A percentile compares a stretch with the other conserved stretches of the same genome.
These are phyloP conservation scores for Tapirus terrestris DNA, from an alignment of 2,113 vertebrate genomes.

Conservation along the genomic window DNA sequence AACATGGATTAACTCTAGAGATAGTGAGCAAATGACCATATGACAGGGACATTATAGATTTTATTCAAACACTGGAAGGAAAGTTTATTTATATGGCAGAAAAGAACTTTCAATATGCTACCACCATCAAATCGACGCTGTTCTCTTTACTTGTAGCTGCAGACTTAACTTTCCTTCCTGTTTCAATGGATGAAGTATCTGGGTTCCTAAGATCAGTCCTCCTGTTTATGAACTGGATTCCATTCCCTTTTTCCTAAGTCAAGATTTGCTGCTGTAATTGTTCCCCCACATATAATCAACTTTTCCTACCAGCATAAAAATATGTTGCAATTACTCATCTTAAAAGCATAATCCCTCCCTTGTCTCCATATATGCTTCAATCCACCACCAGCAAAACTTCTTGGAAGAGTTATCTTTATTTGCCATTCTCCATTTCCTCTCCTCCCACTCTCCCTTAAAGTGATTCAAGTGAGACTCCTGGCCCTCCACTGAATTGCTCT, in stretches of 20 bases:
- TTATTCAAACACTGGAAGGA: neutral
- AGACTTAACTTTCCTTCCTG: neutral
- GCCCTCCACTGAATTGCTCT: neutral
- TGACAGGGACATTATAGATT: neutral
- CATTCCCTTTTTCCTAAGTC: neutral
- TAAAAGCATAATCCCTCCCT: conserved; percentile 15
- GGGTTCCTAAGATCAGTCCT: neutral
- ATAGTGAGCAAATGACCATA: neutral
- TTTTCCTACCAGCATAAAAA: neutral
- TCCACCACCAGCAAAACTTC: neutral
- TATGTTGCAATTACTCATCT: neutral
- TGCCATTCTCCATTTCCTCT: neutral
- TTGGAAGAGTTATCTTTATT: neutral
- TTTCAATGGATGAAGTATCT: neutral
- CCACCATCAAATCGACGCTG: neutral
- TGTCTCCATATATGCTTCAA: neutral
- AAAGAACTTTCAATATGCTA: neutral
- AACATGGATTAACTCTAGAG: neutral
- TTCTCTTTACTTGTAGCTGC: neutral
- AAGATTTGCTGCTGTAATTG: neutral
- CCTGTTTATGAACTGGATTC: neutral
- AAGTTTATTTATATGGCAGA: neutral
- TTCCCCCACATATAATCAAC: neutral
- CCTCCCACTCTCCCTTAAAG: neutral
- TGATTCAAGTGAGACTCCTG: neutral